Evolutionary conservation across 2,797 vertebrate species (phyloP).

Genomic region (Schizothorax lantsangensis): DNA sequence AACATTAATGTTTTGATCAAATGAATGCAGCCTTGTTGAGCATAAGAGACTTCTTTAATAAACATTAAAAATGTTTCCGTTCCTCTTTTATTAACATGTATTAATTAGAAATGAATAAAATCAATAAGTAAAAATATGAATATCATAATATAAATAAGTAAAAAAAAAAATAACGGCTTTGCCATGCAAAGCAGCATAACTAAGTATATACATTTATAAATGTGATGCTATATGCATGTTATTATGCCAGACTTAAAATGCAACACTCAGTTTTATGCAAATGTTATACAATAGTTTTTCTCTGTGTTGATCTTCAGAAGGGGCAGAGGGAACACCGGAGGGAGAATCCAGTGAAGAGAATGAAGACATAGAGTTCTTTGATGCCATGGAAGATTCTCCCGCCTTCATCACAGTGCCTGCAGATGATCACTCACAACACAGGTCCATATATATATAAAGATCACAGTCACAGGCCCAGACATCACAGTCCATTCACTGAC

Average conservation of each 20-base stretch:
- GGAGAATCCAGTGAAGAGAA: constrained; percentile 95
- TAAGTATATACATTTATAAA: neutral
- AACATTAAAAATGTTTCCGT: neutral
- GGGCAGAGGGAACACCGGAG: constrained; percentile 80
- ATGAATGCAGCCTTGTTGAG: neutral
- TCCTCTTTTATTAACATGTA: too few species aligned
- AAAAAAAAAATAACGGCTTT: too few species aligned
- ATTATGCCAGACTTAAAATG: neutral
- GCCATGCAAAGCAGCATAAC: too few species aligned
- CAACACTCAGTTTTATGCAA: neutral
- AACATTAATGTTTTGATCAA: neutral
- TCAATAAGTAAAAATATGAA: too few species aligned
- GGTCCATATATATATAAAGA: constrained; percentile 70
- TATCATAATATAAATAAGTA: too few species aligned
- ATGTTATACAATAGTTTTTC: neutral
- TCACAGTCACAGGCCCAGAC: constrained; percentile 68
- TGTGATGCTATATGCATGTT: neutral
- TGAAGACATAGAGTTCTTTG: constrained; percentile 96
- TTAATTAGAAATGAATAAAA: too few species aligned
- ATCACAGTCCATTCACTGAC: neutral
- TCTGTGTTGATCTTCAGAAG: constrained; percentile 62
- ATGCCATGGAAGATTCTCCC: constrained; percentile 96
- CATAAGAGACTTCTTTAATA: neutral
- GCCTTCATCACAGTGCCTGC: constrained; percentile 95
- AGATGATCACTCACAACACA: constrained; percentile 84